Conservation (phyloP, 2,113 vertebrate genomes). For the Nycticorax nycticorax region DNA sequence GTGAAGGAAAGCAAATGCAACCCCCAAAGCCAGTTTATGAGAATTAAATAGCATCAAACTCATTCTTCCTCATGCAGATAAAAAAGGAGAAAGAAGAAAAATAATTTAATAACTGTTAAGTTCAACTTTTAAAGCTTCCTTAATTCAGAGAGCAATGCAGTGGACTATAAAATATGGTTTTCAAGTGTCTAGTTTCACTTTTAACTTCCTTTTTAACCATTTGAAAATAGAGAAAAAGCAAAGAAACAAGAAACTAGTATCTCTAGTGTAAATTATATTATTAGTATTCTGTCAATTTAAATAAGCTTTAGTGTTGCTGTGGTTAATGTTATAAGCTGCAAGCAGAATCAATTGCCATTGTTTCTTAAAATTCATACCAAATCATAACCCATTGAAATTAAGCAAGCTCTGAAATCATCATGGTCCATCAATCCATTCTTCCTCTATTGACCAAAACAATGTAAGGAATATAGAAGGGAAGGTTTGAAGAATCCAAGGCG, state of each 20-base stretch:
- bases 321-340: not conserved
- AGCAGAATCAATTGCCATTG: not conserved
- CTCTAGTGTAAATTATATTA: not conserved
- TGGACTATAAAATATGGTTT: not conserved
- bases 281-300: not conserved
- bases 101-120: not conserved
- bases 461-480: not conserved
- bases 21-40: not conserved
- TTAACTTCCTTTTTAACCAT: not conserved
- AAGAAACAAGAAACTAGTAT: not conserved
- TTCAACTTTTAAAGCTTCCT: not conserved
- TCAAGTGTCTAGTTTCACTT: not conserved
- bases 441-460: slow-evolving; percentile 78
- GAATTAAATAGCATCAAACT: not conserved
- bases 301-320: not conserved
- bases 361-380: slow-evolving; percentile 81
- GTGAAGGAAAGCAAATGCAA: not conserved
- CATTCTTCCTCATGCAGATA: not conserved
- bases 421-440: slow-evolving; percentile 98
- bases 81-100: not conserved
- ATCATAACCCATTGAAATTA: slow-evolving; percentile 99
- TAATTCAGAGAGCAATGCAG: not conserved
- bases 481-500: slow-evolving; percentile 20
- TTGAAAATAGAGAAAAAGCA: not conserved
- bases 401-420: slow-evolving; percentile 95